Base-by-base conservation (phyloP, 2,113 vertebrate species). In the Monopterus albus region DNA sequence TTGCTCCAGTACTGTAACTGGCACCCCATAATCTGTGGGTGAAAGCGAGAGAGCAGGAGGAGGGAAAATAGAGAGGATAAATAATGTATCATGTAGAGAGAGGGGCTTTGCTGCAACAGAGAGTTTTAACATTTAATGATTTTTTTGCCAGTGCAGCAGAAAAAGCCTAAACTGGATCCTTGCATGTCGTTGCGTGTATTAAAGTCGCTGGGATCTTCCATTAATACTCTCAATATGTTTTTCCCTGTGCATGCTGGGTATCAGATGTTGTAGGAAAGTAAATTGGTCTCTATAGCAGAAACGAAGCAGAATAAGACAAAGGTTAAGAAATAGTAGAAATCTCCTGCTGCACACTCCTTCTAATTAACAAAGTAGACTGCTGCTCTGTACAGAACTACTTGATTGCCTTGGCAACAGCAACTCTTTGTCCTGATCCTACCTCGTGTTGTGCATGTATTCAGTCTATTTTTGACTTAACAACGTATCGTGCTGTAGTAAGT, bases 71-170 rank as follows among this genome's bases (percentile, higher is more conserved):
- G 56, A 60, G 62, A 67, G 71, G 86, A 90, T 91, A 68, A 90
- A 91, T 91, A 87, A 91, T 91, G 72, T 82, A 91, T 88, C n/a
- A 26, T 73, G 67, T 82, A 61, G 87, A 64, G 83, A 79, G 80
- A 80, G 86, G 78, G 72, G 90, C 92, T 89, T 83, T 88, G 94
- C 87, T 76, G 83, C 86, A 84, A 87, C 87, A 94, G 64, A 88
- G 81, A 87, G 85, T 94, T 94, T 94, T 94, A 94, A 92, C 89
- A 79, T 93, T 91, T 93, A 91, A 91, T 92, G 83, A 81, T 88
- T 63, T 87, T 81, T 76, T 77, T 82, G 73, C 74, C 84, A 75
- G 10, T 85, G 82, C 87, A 84, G 89, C 76, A 87, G 80, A 81
- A 83, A 80, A 79, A 86, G 76, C 67, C 63, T 79, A 63, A 85